These are phyloP conservation scores for Chrosomus eos DNA, from an alignment of 2,797 vertebrate genomes.

Conservation along the genomic window DNA sequence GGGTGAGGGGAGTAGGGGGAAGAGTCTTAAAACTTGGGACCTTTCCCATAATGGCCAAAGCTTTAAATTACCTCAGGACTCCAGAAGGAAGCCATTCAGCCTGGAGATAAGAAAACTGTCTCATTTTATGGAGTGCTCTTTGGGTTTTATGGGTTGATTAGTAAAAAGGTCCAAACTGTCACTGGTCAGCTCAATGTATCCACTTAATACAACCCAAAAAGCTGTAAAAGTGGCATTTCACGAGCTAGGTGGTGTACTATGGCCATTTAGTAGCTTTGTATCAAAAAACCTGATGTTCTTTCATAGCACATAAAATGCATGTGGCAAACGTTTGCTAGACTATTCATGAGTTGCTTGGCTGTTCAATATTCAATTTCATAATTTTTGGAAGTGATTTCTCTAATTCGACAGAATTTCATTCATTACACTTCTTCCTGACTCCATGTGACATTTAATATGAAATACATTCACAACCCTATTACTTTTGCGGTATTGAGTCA, in stretches of 20 bases:
- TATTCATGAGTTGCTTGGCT: not conserved
- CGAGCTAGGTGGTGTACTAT: not conserved
- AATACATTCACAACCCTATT: not conserved
- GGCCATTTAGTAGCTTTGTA: not conserved
- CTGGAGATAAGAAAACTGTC: slow-evolving; percentile 42
- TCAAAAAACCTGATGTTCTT: not conserved
- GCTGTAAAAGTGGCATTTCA: slow-evolving; percentile 2
- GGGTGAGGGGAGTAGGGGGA: slow-evolving; percentile 21
- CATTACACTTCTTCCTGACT: not conserved
- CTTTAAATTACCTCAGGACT: slow-evolving; percentile 46
- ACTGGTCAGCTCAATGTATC: not conserved
- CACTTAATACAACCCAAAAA: slow-evolving; percentile 4
- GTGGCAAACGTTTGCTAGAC: not conserved
- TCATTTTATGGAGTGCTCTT: slow-evolving; percentile 29
- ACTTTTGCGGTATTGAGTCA: not conserved
- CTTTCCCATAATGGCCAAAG: slow-evolving; percentile 47
- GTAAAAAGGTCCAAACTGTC: slow-evolving; percentile 21
- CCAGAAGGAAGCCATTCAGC: slow-evolving; percentile 39
- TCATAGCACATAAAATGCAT: not conserved
- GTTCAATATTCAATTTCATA: not conserved
- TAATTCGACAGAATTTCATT: not conserved
- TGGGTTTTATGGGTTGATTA: slow-evolving; percentile 37
- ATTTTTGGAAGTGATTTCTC: not conserved
- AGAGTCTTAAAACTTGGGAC: slow-evolving; percentile 39
- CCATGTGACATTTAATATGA: not conserved